Evolutionary conservation across 2,797 vertebrate genomes (phyloP), one percentile per base, ranked within the genome.

Genomic region (Pangasius mekongensis): DNA sequence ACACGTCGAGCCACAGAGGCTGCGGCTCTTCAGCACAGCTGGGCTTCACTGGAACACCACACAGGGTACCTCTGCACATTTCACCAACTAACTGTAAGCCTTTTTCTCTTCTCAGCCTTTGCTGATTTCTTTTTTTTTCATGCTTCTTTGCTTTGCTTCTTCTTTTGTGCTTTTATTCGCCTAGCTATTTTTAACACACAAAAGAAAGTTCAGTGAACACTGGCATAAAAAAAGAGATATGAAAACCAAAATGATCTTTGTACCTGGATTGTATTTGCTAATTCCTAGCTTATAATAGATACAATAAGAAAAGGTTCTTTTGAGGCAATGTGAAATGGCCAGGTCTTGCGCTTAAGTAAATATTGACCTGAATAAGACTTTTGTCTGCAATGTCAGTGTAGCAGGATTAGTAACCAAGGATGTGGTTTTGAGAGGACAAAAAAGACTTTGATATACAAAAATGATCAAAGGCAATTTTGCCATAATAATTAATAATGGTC

Each of bases 11-110:
- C 90, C 89, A 91, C 89, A 78, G 92, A 95, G 93, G 90, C 94
- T 96, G 93, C 94, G 93, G 92, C 93, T 94, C 93, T 94, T 88
- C 94, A 92, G 89, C 95, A 95, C 95, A 94, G 93, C 94, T 96
- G 94, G 94, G 94, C 93, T 93, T 86, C 90, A 90, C 89, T 90
- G 91, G 92, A 93, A 93, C 93, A 95, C 94, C 91, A 87, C 76
- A 93, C 93, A 92, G 69, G 73, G 91, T 89, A 92, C 89, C 90
- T 88, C 85, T 93, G 91, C 89, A 94, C 92, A 93, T 66, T 95
- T 95, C 88, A 20, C 91, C 82, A 33, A 88, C 81, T 93, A 92
- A 90, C 94, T 94, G 96, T 96, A 91, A 95, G 95, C 93, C 78
- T 73, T 33, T 71, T 90, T 47, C 24, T 74, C 66, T 14, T 76